Evolutionary conservation across 2,888 invertebrate species (phyloP).

Genomic region (Leptopilina drosophilae): DNA sequence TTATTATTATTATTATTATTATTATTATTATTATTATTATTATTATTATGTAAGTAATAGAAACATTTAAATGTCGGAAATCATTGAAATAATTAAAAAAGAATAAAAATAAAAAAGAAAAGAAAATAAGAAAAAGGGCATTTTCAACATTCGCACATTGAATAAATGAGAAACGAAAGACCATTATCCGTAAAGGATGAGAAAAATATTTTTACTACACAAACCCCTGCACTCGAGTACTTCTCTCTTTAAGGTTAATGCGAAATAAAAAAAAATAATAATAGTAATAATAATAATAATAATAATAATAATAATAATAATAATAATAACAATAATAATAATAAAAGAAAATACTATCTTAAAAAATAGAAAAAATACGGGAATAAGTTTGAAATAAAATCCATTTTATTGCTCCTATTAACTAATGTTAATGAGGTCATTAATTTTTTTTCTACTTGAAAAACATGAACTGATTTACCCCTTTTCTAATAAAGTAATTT

Average conservation of each 20-base stretch:
- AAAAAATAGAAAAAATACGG: not conserved
- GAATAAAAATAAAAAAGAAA: too few relatives aligned
- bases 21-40: too few relatives aligned
- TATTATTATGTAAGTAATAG: not conserved
- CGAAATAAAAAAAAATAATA: not conserved
- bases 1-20: too few relatives aligned
- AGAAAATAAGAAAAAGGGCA: not conserved
- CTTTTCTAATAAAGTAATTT: too few relatives aligned
- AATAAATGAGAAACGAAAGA: slow-evolving; percentile 22
- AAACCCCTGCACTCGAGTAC: not conserved
- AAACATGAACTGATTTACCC: too few relatives aligned
- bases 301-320: too few relatives aligned
- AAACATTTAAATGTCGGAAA: slow-evolving; percentile 15
- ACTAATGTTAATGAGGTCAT: too few relatives aligned
- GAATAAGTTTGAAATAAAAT: not conserved
- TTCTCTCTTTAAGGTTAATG: slow-evolving; percentile 11
- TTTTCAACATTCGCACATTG: not conserved
- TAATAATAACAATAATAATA: not conserved
- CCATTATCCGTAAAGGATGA: slow-evolving; percentile 6
- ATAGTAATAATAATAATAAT: too few relatives aligned
- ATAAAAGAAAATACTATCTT: not conserved
- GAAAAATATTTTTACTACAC: not conserved
- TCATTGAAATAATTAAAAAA: slow-evolving; percentile 20
- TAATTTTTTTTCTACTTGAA: too few relatives aligned
- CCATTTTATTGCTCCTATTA: too few relatives aligned